Conservation (phyloP, 2,797 vertebrate species). For the Labroides dimidiatus region DNA sequence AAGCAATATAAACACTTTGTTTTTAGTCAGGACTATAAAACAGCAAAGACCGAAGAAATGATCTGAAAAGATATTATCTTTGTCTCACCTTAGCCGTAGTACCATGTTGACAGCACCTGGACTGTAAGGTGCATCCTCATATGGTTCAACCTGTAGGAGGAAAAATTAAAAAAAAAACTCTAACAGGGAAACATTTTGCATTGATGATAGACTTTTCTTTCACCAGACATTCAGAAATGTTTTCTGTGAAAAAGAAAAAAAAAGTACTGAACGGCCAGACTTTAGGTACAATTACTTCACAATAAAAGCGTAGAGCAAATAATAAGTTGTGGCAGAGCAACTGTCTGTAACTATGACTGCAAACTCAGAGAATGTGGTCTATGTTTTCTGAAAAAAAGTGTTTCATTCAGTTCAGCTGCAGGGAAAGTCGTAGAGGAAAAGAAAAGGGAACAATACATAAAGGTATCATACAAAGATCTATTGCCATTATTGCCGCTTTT, state of each 20-base stretch:
- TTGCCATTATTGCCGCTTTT: slow-evolving; percentile 17
- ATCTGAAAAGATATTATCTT: neutral
- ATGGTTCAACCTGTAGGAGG: slow-evolving; percentile 87
- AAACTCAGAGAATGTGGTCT: neutral
- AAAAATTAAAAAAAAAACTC: slow-evolving; percentile 10
- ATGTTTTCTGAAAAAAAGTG: slow-evolving; percentile 9
- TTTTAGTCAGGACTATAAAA: neutral
- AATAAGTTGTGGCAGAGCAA: neutral
- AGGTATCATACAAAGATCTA: slow-evolving; percentile 19
- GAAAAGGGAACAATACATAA: slow-evolving; percentile 47
- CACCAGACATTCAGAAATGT: slow-evolving; percentile 4
- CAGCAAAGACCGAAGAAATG: slow-evolving; percentile 7
- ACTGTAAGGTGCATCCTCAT: slow-evolving; percentile 81
- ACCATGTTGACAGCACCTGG: slow-evolving; percentile 95
- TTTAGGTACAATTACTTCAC: neutral
- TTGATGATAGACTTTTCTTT: neutral
- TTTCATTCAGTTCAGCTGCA: slow-evolving; percentile 17
- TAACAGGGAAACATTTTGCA: slow-evolving; percentile 28
- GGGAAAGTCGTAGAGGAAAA: slow-evolving; percentile 39
- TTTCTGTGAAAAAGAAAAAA: neutral
- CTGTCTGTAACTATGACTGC: neutral
- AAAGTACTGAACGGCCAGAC: neutral
- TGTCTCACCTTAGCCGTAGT: slow-evolving; percentile 94
- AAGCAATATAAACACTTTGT: too few relatives aligned
- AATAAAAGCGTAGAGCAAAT: slow-evolving; percentile 12